phyloP scores from a whole-genome alignment of 2,113 vertebrate genomes.

The Pollimyrus isidori region DNA sequence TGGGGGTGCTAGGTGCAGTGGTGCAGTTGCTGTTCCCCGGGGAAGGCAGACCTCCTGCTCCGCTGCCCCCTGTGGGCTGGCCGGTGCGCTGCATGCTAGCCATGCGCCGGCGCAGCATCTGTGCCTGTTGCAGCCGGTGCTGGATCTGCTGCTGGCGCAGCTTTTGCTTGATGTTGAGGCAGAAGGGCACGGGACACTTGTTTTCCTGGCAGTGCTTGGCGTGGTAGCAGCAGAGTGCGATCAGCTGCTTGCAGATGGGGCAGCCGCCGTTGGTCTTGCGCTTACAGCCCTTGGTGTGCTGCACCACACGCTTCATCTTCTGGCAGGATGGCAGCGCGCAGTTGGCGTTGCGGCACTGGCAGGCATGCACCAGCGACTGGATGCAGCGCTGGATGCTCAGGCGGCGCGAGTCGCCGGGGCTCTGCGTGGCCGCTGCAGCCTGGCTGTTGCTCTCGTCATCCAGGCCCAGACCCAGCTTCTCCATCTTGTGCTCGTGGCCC shows the following conservation, averaged over 20 bases:
- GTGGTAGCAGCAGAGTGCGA: slow-evolving; percentile 93
- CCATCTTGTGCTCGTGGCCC: slow-evolving; percentile 96
- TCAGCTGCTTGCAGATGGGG: slow-evolving; percentile 96
- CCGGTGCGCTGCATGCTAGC: slow-evolving; percentile 92
- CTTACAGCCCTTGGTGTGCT: slow-evolving; percentile 95
- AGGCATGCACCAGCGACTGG: slow-evolving; percentile 94
- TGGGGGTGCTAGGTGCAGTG: slow-evolving; percentile 76
- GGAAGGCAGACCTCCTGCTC: slow-evolving; percentile 56
- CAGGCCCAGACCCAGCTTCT: slow-evolving; percentile 89
- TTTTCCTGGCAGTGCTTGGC: slow-evolving; percentile 99
- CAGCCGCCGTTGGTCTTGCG: slow-evolving; percentile 94
- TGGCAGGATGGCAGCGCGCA: slow-evolving; percentile 94
- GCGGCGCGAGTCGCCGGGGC: slow-evolving; percentile 86
- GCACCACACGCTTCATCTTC: slow-evolving; percentile 98
- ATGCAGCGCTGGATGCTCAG: slow-evolving; percentile 98
- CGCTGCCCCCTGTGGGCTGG: slow-evolving; percentile 50
- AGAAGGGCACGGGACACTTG: slow-evolving; percentile 97
- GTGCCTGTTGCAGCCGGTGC: slow-evolving; percentile 90
- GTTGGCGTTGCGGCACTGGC: slow-evolving; percentile 95
- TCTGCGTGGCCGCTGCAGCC: slow-evolving; percentile 80
- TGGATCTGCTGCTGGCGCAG: slow-evolving; percentile 95
- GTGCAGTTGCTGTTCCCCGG: slow-evolving; percentile 57
- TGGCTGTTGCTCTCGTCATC: slow-evolving; percentile 92
- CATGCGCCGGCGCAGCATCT: slow-evolving; percentile 91
- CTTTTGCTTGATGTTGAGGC: slow-evolving; percentile 98